Conservation (phyloP, 2,888 invertebrate genomes). For the Drosophila leonis region DNA sequence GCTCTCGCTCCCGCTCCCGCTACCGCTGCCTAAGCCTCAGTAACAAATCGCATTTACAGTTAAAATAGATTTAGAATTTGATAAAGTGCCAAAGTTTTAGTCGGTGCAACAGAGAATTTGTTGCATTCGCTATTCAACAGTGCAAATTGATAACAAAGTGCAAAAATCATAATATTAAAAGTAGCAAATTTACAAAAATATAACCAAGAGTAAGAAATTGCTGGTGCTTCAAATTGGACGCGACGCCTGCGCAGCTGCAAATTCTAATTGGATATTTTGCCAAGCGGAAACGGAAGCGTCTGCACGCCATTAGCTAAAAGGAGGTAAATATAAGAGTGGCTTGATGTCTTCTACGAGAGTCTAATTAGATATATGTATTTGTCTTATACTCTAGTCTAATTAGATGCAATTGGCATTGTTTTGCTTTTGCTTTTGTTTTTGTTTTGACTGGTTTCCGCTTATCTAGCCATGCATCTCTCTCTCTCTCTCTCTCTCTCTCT, state of each 20-base stretch:
- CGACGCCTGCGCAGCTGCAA: constrained; percentile 75
- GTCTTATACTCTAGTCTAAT: background rate
- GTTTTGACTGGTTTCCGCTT: constrained; percentile 31
- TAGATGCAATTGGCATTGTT: constrained; percentile 30
- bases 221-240: constrained; percentile 16
- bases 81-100: constrained; percentile 48
- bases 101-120: constrained; percentile 15
- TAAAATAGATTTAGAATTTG: constrained; percentile 35
- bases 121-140: constrained; percentile 4
- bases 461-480: constrained; percentile 41
- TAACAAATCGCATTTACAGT: constrained; percentile 56
- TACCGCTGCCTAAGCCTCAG: constrained; percentile 3
- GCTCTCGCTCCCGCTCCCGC: background rate
- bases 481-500: constrained; percentile 29
- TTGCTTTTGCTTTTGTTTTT: constrained; percentile 22
- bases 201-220: constrained; percentile 17
- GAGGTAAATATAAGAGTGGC: constrained; percentile 25
- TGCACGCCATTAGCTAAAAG: constrained; percentile 47
- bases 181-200: background rate
- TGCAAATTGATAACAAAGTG: constrained; percentile 32
- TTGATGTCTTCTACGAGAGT: background rate
- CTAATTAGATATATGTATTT: background rate
- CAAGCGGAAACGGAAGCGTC: constrained; percentile 59
- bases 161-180: constrained; percentile 16
- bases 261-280: constrained; percentile 71